A percentile compares a stretch with the other conserved stretches of the same genome.
Evolutionary conservation across 30 jellyfish, hydroid and myxozoan species (phyloP).

Genomic region (Turritopsis dohrnii): DNA sequence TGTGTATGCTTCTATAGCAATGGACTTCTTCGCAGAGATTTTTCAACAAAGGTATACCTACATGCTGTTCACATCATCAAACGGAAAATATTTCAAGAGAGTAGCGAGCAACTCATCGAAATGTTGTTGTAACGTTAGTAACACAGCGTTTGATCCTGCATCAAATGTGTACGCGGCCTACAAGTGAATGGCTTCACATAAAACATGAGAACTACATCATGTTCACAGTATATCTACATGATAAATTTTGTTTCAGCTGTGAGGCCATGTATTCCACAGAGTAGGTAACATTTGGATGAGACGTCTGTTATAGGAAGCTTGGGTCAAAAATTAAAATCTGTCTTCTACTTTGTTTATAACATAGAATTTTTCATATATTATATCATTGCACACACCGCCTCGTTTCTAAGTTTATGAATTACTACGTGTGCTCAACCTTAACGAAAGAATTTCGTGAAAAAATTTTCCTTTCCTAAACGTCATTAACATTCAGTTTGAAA

Average conservation of each 20-base stretch:
- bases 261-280: no score
- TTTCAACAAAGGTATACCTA: neutral
- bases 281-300: no score
- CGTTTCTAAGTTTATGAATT: no score
- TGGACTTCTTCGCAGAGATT: neutral
- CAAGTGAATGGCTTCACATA: neutral
- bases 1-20: neutral
- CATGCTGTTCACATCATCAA: neutral
- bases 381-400: no score
- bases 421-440: no score
- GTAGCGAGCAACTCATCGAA: slow-evolving; percentile 36
- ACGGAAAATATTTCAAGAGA: slow-evolving; percentile 29
- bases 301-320: no score
- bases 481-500: no score
- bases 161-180: slow-evolving; percentile 92
- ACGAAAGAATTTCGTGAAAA: no score
- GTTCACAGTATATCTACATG: neutral
- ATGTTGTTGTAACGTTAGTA: slow-evolving; percentile 58
- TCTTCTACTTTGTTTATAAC: no score
- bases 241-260: neutral
- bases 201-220: neutral
- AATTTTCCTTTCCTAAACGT: no score
- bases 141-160: slow-evolving; percentile 97
- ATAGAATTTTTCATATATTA: neutral
- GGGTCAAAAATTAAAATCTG: no score